Percentiles rank a stretch among this genome's conserved stretches.
Evolutionary conservation across 2,113 vertebrate species (phyloP).

Genomic region (Bettongia penicillata): DNA sequence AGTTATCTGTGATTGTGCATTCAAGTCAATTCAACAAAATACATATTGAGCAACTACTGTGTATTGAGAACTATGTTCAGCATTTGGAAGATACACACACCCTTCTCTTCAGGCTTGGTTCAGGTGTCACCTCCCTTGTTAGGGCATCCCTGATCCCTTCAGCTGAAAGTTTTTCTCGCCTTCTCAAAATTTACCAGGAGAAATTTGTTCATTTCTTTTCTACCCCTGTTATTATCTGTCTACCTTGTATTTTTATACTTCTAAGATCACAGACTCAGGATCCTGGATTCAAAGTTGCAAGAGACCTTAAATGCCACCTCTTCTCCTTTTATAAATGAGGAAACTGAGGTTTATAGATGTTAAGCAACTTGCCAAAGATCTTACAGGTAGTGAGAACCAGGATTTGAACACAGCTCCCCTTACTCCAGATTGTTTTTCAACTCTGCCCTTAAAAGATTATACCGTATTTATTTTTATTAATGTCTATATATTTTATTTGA

Average conservation of each 20-base stretch:
- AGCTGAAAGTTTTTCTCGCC: not conserved
- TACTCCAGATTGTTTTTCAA: not conserved
- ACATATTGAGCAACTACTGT: not conserved
- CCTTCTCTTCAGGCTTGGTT: not conserved
- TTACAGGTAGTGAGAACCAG: not conserved
- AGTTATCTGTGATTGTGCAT: not conserved
- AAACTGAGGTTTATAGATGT: not conserved
- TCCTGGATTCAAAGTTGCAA: not conserved
- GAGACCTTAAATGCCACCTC: not conserved
- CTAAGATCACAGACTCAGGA: not conserved
- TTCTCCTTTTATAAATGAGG: not conserved
- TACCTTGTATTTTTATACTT: not conserved
- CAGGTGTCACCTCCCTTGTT: not conserved
- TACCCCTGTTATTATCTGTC: not conserved
- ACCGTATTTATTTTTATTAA: not conserved
- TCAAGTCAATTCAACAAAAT: constrained; percentile 4
- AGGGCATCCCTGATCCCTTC: not conserved
- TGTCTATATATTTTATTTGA: not conserved
- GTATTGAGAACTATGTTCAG: not conserved
- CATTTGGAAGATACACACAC: not conserved
- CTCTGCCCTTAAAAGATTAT: not conserved
- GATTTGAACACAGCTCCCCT: not conserved
- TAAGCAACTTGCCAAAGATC: not conserved
- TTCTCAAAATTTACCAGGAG: not conserved
- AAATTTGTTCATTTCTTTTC: not conserved